Conservation (phyloP, 2,888 invertebrate species). For the Oeneis ivallda region DNA sequence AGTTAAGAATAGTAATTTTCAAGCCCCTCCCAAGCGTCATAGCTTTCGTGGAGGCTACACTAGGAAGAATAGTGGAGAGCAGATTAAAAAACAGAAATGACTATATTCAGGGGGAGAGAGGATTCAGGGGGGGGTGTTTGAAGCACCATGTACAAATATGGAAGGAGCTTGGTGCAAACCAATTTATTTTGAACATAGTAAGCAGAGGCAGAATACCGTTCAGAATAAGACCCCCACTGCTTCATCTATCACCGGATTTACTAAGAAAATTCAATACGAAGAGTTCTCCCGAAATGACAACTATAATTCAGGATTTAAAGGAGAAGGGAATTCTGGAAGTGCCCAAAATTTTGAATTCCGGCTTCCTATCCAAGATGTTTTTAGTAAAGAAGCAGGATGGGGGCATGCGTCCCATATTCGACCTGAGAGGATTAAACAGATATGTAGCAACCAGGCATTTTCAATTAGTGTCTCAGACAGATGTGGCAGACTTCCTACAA, state of each 20-base stretch:
- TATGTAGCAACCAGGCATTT: background rate
- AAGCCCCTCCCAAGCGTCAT: too few species aligned
- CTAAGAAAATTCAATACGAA: background rate
- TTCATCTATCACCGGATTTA: background rate
- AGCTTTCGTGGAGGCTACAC: background rate
- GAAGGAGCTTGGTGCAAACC: background rate
- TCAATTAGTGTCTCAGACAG: background rate
- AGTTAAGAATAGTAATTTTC: background rate
- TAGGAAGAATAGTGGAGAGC: background rate
- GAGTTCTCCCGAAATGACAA: background rate
- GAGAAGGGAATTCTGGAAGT: background rate
- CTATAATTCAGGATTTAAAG: background rate
- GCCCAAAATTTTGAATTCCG: background rate
- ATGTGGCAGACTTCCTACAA: background rate
- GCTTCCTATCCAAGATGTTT: background rate
- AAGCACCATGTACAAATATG: background rate
- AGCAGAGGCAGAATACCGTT: background rate
- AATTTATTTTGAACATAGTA: background rate
- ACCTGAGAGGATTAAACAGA: background rate
- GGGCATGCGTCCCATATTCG: background rate
- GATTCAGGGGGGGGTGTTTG: background rate
- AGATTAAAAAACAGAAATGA: background rate
- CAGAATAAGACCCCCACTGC: background rate
- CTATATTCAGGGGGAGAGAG: background rate
- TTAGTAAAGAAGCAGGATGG: background rate